Base-by-base conservation (phyloP, 2,797 vertebrate species). In the Ptychobarbus kaznakovi region DNA sequence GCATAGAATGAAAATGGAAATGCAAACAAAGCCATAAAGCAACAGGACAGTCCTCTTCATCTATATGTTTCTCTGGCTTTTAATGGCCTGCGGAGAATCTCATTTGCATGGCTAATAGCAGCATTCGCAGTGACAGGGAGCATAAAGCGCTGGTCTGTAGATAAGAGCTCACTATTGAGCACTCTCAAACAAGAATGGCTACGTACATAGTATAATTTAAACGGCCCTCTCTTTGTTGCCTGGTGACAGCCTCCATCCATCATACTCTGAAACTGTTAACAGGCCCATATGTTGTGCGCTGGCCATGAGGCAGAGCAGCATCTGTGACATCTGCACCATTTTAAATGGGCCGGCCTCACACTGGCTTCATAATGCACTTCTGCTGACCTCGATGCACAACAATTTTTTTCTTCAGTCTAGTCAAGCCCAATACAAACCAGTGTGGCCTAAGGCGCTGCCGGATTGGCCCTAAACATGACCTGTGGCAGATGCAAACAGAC, bases 231-330 rank as follows among this genome's bases (percentile, higher is more conserved):
- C 76, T 87, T 85, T 76, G 87, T 82, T 88, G 79, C 72, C 74
- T 88, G 79, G 82, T 95, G 94, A 94, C 92, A 94, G 93, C 89
- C 90, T 86, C 90, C 91, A 95, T 95, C 94, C 91, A 95, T 95
- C 94, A 95, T 66, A 91, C 90, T 94, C 85, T 87, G 91, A 88
- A 84, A 92, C 91, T 72, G 91, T 95, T 94, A 93, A 91, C 40
- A 84, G 68, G 86, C 93, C 94, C 95, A 94, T 95, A 95, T 95
- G 94, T 90, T 93, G 88, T 87, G 91, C 40, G 92, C 81, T 77
- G 32, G 86, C 89, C 91, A 86, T 32, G 84, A 89, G 91, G 90
- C 86, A 78, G 66, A 87, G 91, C 91, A 90, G 92, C 93, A 93
- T 93, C 92, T 93, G 92, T 92, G 92, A 92, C 93, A 93, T 82